Evolutionary conservation across 2,797 vertebrate species (phyloP), one percentile per base, ranked within the genome.

Genomic region (Pseudochaenichthys georgianus): DNA sequence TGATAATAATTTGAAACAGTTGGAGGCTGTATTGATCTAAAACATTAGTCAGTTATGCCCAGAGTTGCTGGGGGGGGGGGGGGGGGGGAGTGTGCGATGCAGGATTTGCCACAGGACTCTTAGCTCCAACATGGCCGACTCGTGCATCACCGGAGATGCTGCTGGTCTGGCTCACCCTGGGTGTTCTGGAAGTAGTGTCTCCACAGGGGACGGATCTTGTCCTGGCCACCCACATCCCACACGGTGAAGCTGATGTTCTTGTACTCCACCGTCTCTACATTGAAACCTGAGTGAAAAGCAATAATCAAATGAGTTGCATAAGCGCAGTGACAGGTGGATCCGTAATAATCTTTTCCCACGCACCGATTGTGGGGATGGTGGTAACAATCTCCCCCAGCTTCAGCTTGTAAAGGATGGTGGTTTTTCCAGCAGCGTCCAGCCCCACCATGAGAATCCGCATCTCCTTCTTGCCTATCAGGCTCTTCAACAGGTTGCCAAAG

Each of bases 211-310:
- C 98, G 96, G 89, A 99, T 99, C 93, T 99, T 99, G 93, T 99
- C 98, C 93, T 99, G 98, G 90, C 98, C 98, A 72, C 98, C 98
- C 58, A 99, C 98, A 0, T 99, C 98, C 98, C 98, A 99, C 79
- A 99, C 98, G 1, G 98, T 99, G 91, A 99, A 99, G 94, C 97
- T 98, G 93, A 99, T 99, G 92, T 99, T 99, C 95, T 98, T 99
- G 94, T 99, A 99, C 72, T 99, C 98, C 83, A 99, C 98, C 0
- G 98, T 99, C 92, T 99, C 98, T 47, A 99, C 98, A 1, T 99
- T 99, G 91, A 99, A 99, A 10, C 97, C 97, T 99, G 91, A 65
- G 70, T 58, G 54, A 68, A 75, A 74, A 74, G 50, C 12, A 62
- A 63, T 28, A 76, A 46, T 9, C 51, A 77, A 34, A 59, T 2